These are phyloP conservation scores for Bibio marci DNA, from an alignment of 2,888 invertebrate species.

Conservation along the genomic window DNA sequence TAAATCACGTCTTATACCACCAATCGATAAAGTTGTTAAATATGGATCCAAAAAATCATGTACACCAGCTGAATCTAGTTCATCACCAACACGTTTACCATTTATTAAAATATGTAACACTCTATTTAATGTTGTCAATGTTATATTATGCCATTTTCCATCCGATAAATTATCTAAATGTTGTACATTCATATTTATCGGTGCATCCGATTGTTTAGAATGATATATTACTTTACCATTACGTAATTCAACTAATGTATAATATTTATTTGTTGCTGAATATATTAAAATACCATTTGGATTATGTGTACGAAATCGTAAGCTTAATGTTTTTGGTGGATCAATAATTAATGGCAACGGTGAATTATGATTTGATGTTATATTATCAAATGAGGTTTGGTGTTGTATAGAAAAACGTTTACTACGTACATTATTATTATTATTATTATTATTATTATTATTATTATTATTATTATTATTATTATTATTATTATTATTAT, in stretches of 20 bases:
- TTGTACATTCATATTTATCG: slow-evolving; percentile 63
- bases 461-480: too few relatives aligned
- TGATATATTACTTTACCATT: slow-evolving; percentile 63
- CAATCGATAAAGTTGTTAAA: slow-evolving; percentile 60
- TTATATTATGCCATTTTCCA: slow-evolving; percentile 80
- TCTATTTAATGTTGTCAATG: slow-evolving; percentile 50
- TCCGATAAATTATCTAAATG: slow-evolving; percentile 48
- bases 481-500: too few relatives aligned
- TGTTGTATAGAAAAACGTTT: slow-evolving; percentile 19
- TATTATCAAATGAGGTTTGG: slow-evolving; percentile 1
- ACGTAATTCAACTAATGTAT: slow-evolving; percentile 61
- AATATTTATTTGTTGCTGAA: slow-evolving; percentile 74
- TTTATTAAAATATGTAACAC: slow-evolving; percentile 58
- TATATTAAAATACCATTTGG: slow-evolving; percentile 69
- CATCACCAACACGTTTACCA: slow-evolving; percentile 56
- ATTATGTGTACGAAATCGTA: slow-evolving; percentile 66
- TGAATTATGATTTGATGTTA: slow-evolving; percentile 18
- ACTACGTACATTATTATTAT: slow-evolving; percentile 20
- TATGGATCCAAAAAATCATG: slow-evolving; percentile 89
- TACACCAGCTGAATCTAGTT: slow-evolving; percentile 68
- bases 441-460: too few relatives aligned
- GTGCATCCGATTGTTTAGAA: slow-evolving; percentile 54
- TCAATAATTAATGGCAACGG: slow-evolving; percentile 22
- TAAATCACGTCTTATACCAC: slow-evolving; percentile 51
- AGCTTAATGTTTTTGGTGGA: slow-evolving; percentile 54